A percentile compares a stretch with the other conserved stretches of the same genome.
phyloP scores from a whole-genome alignment of 1,140 invertebrate genomes.

The Magallana ariakensis region DNA sequence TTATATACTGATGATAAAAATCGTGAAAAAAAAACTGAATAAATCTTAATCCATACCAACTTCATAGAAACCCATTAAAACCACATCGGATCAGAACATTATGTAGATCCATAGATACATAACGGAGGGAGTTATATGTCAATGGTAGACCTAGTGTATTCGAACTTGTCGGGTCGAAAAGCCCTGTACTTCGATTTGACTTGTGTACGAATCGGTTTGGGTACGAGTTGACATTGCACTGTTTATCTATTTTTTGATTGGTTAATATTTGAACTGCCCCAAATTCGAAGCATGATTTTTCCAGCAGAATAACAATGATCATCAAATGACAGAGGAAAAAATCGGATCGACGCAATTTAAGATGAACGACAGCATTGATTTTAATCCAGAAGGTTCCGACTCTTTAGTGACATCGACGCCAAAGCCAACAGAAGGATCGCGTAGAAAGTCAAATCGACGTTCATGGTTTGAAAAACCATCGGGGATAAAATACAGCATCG shows the following conservation, averaged over 20 bases:
- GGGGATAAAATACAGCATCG: conserved; percentile 62
- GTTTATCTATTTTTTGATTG: not conserved
- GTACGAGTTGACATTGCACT: too few species aligned
- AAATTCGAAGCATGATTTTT: not conserved
- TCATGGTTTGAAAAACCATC: conserved; percentile 72
- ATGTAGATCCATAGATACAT: too few species aligned
- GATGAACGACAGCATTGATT: conserved; percentile 12
- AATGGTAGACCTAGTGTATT: too few species aligned
- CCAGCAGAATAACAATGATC: not conserved
- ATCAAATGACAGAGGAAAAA: not conserved
- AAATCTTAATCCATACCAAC: too few species aligned
- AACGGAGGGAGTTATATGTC: too few species aligned
- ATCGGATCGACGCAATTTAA: not conserved
- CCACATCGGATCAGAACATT: too few species aligned
- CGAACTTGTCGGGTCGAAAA: too few species aligned
- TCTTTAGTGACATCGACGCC: conserved; percentile 47
- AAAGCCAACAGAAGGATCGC: conserved; percentile 18
- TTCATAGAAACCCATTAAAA: too few species aligned
- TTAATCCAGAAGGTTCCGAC: not conserved
- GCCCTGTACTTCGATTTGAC: too few species aligned
- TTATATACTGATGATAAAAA: too few species aligned
- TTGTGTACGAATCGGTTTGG: too few species aligned
- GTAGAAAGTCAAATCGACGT: conserved; percentile 56
- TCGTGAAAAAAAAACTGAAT: too few species aligned
- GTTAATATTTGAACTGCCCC: conserved; percentile 24